Base-by-base conservation (phyloP, 2,113 vertebrate species). In the Anthoscopus minutus region DNA sequence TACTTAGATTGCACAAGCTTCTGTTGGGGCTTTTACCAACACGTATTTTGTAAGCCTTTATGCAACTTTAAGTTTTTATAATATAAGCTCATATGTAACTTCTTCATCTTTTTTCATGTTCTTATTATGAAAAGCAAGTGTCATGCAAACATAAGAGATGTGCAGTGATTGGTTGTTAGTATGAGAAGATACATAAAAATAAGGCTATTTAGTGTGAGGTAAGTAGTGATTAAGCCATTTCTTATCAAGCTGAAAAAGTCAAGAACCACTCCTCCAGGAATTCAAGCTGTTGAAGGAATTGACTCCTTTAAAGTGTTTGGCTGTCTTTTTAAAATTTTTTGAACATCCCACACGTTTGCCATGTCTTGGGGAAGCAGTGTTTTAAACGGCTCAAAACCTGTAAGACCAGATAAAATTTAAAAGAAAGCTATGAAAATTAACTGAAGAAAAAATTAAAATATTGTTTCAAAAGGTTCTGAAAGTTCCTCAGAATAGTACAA, bases 231-330 rank as follows among this genome's bases (percentile, higher is more conserved):
- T 72, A 73, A 90, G 45, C 58, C 61, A 38, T 93, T 93, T 83
- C 31, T 83, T 83, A 81, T 11, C 62, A 86, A 93, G 72, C 86
- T 77, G 72, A 73, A 86, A 90, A 92, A 83, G 80, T 95, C 83
- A 96, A 93, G 91, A 92, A 88, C 67, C 67, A 53, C 54, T 93
- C 74, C 40, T 92, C 11, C 45, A 72, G 67, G 40, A 94, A 69
- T 48, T 93, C 45, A 80, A 69, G 86, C 76, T 77, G 58, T 53
- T 81, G 42, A 90, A 77, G 72, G 56, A 91, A 72, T 31, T 50
- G 22, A 77, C 48, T 86, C 27, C 37, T 81, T 83, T 81, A 6
- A 93, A 93, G 70, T 48, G 27, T 76, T 71, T 58, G 8, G 13
- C 35, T 57, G 37, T 13, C 18, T 69, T 70, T 48, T 15, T 8